A percentile compares a stretch with the other conserved stretches of the same genome.
phyloP scores from a whole-genome alignment of 2,888 invertebrate genomes.

The Diarsia dahlii region DNA sequence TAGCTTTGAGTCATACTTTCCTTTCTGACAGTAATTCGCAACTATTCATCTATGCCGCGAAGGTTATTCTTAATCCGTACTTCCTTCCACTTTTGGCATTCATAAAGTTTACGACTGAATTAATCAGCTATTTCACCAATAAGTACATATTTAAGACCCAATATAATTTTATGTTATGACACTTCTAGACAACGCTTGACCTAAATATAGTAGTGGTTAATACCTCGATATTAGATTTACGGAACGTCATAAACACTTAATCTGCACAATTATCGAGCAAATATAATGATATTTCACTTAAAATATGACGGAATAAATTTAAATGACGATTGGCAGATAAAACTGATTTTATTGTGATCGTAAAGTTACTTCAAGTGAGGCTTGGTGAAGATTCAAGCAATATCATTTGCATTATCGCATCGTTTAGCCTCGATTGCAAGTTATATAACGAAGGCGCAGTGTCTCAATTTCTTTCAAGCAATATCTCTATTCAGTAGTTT shows the following conservation, averaged over 20 bases:
- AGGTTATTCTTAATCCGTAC: constrained; percentile 29
- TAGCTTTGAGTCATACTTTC: not conserved
- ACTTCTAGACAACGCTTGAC: constrained; percentile 57
- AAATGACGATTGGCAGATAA: constrained; percentile 37
- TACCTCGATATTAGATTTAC: constrained; percentile 54
- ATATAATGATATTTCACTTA: constrained; percentile 54
- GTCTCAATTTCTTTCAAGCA: not conserved
- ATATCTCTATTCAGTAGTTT: not conserved
- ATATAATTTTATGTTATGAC: constrained; percentile 62
- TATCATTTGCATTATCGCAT: not conserved
- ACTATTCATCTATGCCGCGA: constrained; percentile 5
- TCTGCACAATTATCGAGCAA: constrained; percentile 55
- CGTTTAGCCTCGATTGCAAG: not conserved
- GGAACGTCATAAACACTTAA: constrained; percentile 57
- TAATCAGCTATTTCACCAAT: constrained; percentile 55
- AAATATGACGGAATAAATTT: constrained; percentile 50
- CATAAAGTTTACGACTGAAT: constrained; percentile 47
- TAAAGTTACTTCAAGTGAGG: constrained; percentile 21
- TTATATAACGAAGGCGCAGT: not conserved
- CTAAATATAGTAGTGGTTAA: constrained; percentile 53
- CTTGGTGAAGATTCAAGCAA: constrained; percentile 1
- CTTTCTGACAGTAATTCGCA: not conserved
- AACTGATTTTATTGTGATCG: constrained; percentile 9
- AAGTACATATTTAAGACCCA: constrained; percentile 54
- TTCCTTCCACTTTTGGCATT: constrained; percentile 49